These are phyloP conservation scores for Sphenodon punctatus DNA, from an alignment of 2,797 vertebrate species.

Conservation along the genomic window DNA sequence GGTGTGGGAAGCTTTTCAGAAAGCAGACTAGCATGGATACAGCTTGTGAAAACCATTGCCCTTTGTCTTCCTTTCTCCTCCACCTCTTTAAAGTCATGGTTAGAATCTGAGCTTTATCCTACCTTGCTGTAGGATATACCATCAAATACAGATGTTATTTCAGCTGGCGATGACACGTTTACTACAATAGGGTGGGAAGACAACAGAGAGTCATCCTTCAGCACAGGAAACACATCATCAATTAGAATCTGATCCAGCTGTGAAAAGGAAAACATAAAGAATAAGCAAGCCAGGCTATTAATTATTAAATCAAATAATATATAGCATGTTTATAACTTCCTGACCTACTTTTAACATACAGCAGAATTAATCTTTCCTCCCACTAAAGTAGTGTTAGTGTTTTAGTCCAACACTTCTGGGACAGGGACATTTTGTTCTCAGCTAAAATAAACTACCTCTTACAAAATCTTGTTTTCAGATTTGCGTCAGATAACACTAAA, in stretches of 20 bases:
- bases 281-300: background rate
- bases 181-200: slow-evolving; percentile 93
- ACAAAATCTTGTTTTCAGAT: background rate
- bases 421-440: background rate
- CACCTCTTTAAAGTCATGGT: background rate
- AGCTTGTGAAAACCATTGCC: background rate
- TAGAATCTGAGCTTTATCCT: background rate
- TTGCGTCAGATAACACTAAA: accelerated
- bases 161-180: slow-evolving; percentile 85
- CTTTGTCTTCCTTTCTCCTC: background rate
- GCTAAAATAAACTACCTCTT: background rate
- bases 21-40: background rate
- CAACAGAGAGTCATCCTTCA: slow-evolving; percentile 88
- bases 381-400: too few species aligned
- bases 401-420: background rate
- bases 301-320: background rate
- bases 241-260: slow-evolving; percentile 91
- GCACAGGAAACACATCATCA: slow-evolving; percentile 91
- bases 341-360: background rate
- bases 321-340: background rate
- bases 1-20: background rate
- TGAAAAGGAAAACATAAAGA: slow-evolving; percentile 28
- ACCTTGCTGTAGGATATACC: slow-evolving; percentile 97
- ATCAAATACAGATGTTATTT: slow-evolving; percentile 98
- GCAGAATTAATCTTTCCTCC: background rate